Evolutionary conservation across 2,888 invertebrate genomes (phyloP).

Genomic region (Cephus nigrinus): DNA sequence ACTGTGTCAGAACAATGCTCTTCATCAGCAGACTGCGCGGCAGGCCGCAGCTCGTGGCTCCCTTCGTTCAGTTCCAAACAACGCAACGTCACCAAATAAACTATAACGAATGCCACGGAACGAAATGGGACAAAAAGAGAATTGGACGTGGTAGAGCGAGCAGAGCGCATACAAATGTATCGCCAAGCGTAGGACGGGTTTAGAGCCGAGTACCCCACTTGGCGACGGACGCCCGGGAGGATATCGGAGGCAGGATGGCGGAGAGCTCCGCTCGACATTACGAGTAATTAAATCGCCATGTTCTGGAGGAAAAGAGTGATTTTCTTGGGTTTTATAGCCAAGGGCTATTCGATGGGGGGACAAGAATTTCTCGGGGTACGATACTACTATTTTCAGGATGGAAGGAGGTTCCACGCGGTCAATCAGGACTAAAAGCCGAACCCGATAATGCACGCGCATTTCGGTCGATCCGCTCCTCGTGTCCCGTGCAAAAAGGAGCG

Average conservation of each 20-base stretch:
- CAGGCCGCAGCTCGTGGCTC: constrained; percentile 17
- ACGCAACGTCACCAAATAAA: constrained; percentile 41
- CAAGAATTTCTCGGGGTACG: neutral
- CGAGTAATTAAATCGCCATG: neutral
- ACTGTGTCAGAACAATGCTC: constrained; percentile 15
- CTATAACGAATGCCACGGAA: constrained; percentile 40
- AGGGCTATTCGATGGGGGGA: neutral
- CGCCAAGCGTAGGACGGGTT: neutral
- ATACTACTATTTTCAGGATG: neutral
- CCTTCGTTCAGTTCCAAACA: constrained; percentile 15
- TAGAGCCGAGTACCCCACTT: neutral
- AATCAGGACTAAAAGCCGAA: constrained; percentile 10
- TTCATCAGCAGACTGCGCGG: constrained; percentile 20
- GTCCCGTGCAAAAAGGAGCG: constrained; percentile 16
- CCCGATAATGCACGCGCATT: constrained; percentile 42
- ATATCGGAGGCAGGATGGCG: neutral
- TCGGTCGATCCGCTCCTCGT: constrained; percentile 20
- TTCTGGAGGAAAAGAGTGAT: neutral
- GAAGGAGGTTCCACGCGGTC: neutral
- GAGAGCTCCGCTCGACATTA: neutral
- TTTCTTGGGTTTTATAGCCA: neutral
- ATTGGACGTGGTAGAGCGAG: constrained; percentile 33
- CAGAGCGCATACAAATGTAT: constrained; percentile 47
- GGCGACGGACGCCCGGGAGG: neutral
- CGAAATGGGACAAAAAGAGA: constrained; percentile 43